Percentiles rank a stretch among this genome's conserved stretches.
phyloP scores from a whole-genome alignment of 2,888 invertebrate species.

The Lacanobia wlatinum region DNA sequence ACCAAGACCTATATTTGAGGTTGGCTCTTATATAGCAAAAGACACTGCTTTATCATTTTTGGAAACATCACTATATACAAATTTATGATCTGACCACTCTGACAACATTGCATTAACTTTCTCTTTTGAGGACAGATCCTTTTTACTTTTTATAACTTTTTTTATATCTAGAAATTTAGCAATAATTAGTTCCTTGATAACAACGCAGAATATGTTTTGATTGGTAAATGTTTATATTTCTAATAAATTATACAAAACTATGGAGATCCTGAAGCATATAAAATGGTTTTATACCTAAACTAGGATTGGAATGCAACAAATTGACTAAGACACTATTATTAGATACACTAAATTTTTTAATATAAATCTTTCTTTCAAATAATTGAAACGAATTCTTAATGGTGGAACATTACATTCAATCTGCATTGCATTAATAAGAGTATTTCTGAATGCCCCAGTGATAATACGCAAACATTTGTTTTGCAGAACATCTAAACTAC shows the following conservation, averaged over 20 bases:
- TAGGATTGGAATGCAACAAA: neutral
- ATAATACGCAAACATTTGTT: neutral
- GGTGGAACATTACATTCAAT: neutral
- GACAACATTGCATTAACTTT: neutral
- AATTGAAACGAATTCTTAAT: neutral
- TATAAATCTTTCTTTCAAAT: too few species aligned
- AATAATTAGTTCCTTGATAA: neutral
- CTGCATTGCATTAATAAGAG: too few species aligned
- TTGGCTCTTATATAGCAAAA: neutral
- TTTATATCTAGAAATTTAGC: neutral
- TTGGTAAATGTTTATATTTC: too few species aligned
- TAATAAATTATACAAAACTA: neutral
- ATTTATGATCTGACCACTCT: neutral
- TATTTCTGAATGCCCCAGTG: neutral
- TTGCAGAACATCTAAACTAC: too few species aligned
- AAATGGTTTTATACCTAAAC: neutral
- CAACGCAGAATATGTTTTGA: neutral
- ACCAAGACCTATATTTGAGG: neutral
- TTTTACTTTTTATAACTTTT: neutral
- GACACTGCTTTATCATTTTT: neutral
- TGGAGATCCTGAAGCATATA: neutral
- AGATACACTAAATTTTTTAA: neutral
- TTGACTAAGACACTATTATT: neutral
- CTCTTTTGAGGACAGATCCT: neutral
- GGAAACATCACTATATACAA: slow-evolving; percentile 1